Evolutionary conservation across 1,140 invertebrate species (phyloP).

Genomic region (Nasonia giraulti): DNA sequence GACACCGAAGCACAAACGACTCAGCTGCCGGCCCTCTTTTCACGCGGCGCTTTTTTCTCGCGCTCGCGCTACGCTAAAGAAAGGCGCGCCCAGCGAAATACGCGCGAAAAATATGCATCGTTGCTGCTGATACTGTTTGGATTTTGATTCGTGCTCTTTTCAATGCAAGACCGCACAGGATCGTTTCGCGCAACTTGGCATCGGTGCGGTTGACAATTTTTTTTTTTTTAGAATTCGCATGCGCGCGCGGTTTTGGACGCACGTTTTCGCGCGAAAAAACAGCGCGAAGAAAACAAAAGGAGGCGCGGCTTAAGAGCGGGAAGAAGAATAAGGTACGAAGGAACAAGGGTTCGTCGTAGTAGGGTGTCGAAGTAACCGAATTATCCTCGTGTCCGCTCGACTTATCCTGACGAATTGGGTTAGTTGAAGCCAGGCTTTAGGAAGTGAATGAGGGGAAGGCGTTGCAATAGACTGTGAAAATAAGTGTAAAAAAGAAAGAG

Average conservation of each 20-base stretch:
- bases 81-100: not conserved
- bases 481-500: constrained; percentile 19
- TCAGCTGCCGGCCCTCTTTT: not conserved
- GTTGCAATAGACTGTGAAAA: constrained; percentile 45
- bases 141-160: not conserved
- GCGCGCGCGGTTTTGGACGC: too few relatives aligned
- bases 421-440: constrained; percentile 54
- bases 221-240: too few relatives aligned
- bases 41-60: not conserved
- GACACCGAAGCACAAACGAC: constrained; percentile 14
- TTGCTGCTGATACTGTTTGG: not conserved
- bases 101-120: not conserved
- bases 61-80: not conserved
- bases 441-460: constrained; percentile 41
- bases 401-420: constrained; percentile 62
- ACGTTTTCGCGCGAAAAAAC: not conserved
- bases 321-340: constrained; percentile 14
- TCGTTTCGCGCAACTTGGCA: too few relatives aligned
- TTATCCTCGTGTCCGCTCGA: constrained; percentile 57
- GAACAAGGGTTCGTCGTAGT: not conserved
- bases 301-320: not conserved
- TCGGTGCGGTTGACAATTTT: too few relatives aligned
- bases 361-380: constrained; percentile 58
- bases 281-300: not conserved
- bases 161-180: too few relatives aligned